Conservation (phyloP, 2,113 vertebrate species). For the Mastomys coucha region DNA sequence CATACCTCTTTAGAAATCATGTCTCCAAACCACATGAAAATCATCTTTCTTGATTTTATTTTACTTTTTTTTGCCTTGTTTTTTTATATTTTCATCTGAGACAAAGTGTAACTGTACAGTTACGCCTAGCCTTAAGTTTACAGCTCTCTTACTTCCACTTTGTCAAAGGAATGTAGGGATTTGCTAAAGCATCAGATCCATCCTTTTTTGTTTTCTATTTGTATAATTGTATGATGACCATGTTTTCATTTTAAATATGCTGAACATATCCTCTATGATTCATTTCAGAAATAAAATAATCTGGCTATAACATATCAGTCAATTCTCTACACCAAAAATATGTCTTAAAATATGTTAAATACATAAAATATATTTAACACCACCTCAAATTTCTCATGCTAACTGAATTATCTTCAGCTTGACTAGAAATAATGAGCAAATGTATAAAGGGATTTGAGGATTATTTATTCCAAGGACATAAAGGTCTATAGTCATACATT, state of each 20-base stretch:
- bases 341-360: slow-evolving; percentile 38
- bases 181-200: no score
- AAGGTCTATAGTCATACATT: slow-evolving; percentile 35
- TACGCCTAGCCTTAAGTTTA: not conserved
- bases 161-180: no score
- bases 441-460: slow-evolving; percentile 34
- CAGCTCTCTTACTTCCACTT: not conserved
- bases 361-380: slow-evolving; percentile 42
- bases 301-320: not conserved
- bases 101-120: not conserved
- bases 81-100: not conserved
- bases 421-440: slow-evolving; percentile 56
- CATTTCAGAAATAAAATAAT: slow-evolving; percentile 47
- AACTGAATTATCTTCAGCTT: slow-evolving; percentile 28
- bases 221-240: not conserved
- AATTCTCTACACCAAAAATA: slow-evolving; percentile 37
- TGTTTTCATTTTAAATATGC: slow-evolving; percentile 49
- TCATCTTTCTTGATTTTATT: not conserved
- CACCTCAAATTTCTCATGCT: not conserved
- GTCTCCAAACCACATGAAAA: not conserved
- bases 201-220: not conserved
- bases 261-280: not conserved
- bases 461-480: slow-evolving; percentile 67
- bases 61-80: not conserved
- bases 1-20: not conserved